Conservation (phyloP, 23 tunicate species). For the Trididemnum clinides region DNA sequence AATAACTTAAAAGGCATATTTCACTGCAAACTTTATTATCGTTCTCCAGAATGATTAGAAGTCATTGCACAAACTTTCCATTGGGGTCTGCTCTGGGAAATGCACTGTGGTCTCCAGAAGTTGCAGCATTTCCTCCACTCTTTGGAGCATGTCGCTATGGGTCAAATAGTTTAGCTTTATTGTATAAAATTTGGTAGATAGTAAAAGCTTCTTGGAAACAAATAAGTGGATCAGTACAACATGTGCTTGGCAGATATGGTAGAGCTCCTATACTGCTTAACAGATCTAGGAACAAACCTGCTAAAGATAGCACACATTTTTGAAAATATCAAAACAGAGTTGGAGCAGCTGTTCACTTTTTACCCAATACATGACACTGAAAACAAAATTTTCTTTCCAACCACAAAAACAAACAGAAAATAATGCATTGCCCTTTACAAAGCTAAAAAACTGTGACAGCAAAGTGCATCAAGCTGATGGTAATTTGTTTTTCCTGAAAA, state of each 20-base stretch:
- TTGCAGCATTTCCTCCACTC: not conserved
- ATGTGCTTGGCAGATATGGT: not conserved
- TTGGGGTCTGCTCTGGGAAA: not conserved
- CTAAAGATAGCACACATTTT: not conserved
- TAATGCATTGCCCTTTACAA: not conserved
- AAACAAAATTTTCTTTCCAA: conserved; percentile 9
- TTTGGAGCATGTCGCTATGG: not conserved
- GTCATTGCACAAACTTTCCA: not conserved
- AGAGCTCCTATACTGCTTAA: not conserved
- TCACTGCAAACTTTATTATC: not conserved
- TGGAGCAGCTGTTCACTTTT: not conserved
- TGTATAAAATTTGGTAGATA: not conserved
- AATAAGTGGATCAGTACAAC: no score
- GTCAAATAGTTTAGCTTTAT: not conserved
- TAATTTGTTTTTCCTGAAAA: no score
- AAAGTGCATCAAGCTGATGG: not conserved
- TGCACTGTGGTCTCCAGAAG: not conserved
- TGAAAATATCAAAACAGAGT: not conserved
- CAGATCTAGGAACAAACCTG: not conserved
- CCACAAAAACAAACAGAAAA: not conserved
- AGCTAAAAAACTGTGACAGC: not conserved
- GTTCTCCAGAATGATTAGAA: not conserved
- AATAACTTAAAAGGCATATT: not conserved
- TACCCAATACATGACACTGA: not conserved
- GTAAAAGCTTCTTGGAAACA: not conserved